Base-by-base conservation (phyloP, 2,888 invertebrate genomes). In the Diarsia dahlii region DNA sequence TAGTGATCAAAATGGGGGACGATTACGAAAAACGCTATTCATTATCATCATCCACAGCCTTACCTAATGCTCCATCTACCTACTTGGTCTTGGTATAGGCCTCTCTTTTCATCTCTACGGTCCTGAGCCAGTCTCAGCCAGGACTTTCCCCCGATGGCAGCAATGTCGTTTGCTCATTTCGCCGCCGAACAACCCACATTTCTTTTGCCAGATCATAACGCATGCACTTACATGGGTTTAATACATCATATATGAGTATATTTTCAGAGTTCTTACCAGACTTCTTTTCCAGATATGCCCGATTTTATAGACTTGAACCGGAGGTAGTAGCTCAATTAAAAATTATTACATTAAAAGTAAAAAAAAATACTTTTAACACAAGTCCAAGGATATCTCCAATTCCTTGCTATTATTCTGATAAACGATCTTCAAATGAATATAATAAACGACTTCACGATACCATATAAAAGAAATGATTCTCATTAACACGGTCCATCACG, bases 391-490 rank as follows among this genome's bases (percentile, higher is more conserved):
- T 70, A 46, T 73, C 58, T 74, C 34, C 65, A 71, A 71, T 68
- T 72, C 72, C 28, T 68, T 67, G 39, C 64, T 77, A 56, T 66
- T 76, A 75, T 74, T 83, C 63, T 79, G 68, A 81, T 82, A 81
- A 82, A 80, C 58, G 77, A 78, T 80, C 75, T 52, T 66, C 39
- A 58, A 82, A 84, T 82, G 80, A 79, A 72, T 69, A 50, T 79
- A 56, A 73, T 79, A 69, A 84, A 87, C 78, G 74, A 78, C 81
- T 83, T 78, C 67, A 78, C 68, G 65, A 82, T 77, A 63, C 87
- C 87, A 70, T 84, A 81, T 81, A 78, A 81, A 85, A 77, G 74
- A 84, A 83, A 84, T 85, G 70, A 77, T 72, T 82, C 80, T 85
- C 76, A 85, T 84, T 82, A 84, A 71, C 77, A 20, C 76, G 48